These are phyloP conservation scores for Cossypha heuglini DNA, from an alignment of 2,797 vertebrate species.

Conservation along the genomic window DNA sequence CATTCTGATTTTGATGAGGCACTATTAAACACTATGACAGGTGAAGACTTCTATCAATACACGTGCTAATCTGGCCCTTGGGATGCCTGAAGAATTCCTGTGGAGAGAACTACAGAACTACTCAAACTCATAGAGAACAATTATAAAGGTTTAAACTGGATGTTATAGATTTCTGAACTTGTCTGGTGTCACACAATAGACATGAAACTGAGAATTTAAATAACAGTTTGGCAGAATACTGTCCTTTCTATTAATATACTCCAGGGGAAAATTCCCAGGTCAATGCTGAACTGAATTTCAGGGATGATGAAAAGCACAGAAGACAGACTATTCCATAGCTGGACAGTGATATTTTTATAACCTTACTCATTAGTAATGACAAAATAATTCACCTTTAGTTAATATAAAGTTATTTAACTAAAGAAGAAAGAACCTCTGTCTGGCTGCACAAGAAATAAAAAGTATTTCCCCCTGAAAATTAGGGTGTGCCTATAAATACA, in stretches of 20 bases:
- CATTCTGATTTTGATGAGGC: slow-evolving; percentile 31
- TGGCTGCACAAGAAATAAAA: background rate
- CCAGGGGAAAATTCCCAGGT: background rate
- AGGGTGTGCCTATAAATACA: background rate
- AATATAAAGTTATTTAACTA: background rate
- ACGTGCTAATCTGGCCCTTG: slow-evolving; percentile 9
- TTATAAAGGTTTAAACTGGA: background rate
- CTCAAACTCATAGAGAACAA: slow-evolving; percentile 3
- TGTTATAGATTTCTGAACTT: slow-evolving; percentile 13
- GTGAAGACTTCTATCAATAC: slow-evolving; percentile 27
- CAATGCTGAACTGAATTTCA: background rate
- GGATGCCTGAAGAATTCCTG: slow-evolving; percentile 2
- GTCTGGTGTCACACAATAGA: background rate
- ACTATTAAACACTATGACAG: slow-evolving; percentile 19
- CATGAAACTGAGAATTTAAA: slow-evolving; percentile 2
- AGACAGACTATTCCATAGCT: background rate
- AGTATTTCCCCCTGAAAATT: background rate
- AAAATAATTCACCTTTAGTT: background rate
- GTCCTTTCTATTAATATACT: background rate
- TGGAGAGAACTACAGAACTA: background rate
- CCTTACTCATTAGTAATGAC: background rate
- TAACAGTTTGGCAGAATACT: background rate
- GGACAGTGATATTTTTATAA: background rate
- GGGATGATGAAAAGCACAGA: background rate
- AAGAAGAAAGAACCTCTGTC: background rate